These are phyloP conservation scores for Melitaea cinxia DNA, from an alignment of 1,140 invertebrate species.

Conservation along the genomic window DNA sequence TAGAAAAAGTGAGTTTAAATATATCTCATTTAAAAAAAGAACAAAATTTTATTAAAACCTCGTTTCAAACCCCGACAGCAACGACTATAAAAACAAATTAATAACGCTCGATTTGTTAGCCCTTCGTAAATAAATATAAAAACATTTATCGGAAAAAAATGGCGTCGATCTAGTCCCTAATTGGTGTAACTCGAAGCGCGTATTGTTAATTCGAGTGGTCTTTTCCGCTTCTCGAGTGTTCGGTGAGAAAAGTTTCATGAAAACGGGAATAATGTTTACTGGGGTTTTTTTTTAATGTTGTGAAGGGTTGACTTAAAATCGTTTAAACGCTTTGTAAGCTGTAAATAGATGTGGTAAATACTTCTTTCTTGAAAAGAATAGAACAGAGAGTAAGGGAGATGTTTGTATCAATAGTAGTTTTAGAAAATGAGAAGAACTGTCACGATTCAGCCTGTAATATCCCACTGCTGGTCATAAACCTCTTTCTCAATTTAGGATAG, in stretches of 20 bases:
- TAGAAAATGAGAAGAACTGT: too few species aligned
- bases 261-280: constrained; percentile 21
- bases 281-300: constrained; percentile 1
- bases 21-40: too few species aligned
- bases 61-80: not conserved
- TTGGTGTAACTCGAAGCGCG: constrained; percentile 27
- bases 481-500: too few species aligned
- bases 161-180: constrained; percentile 19
- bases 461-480: too few species aligned
- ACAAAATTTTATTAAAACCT: too few species aligned
- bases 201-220: constrained; percentile 20
- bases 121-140: not conserved
- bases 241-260: constrained; percentile 27
- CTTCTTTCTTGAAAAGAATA: too few species aligned
- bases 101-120: not conserved
- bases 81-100: not conserved
- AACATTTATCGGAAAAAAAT: constrained; percentile 14
- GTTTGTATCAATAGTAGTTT: too few species aligned
- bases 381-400: too few species aligned
- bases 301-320: not conserved
- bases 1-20: too few species aligned
- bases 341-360: too few species aligned
- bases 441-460: too few species aligned
- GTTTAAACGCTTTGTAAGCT: not conserved
- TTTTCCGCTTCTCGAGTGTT: constrained; percentile 23